Evolutionary conservation across 2,797 vertebrate species (phyloP), one percentile per base, ranked within the genome.

Genomic region (Chrysocyon brachyurus): DNA sequence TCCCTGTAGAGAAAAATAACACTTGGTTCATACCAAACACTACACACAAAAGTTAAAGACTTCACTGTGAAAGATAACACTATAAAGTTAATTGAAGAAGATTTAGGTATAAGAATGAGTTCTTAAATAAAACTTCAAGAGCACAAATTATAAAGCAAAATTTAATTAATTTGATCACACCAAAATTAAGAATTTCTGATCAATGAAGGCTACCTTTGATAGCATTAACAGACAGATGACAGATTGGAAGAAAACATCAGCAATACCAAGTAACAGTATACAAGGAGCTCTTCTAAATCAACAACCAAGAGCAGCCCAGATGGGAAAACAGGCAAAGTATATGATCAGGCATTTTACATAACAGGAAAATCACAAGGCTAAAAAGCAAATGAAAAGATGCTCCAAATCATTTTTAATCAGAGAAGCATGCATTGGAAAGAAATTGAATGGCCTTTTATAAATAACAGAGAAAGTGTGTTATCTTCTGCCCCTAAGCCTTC

Each of bases 101-200:
- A 11, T 22, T 68, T 54, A 59, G 26, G 22, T 66, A 1, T 40
- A 57, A 28, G 24, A 83, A 68, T 28, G 14, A 49, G 52, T 73
- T 90, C 59, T 57, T 68, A 73, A 52, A 40, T 79, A 56, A 66
- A 96, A 64, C 52, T 56, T 75, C 4, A 72, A 52, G 12, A 83
- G 36, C 36, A 61, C 46, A 90, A 61, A 16, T 77, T 81, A 49
- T 83, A 46, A 57, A 24, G 2, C 31, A 17, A 70, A 70, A 89
- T 26, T n/a, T 72, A 52, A 54, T 54, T n/a, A 36, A 56, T 64
- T 49, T 54, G 40, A 57, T 83, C 28, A 93, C 10, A 78, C 82
- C 9, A 59, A 73, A 91, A 61, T 64, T 91, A 64, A 66, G 66
- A 54, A 36, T 89, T 68, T 93, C 66, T 95, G 59, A 54, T 75